phyloP scores from a whole-genome alignment of 2,888 invertebrate species.

The Ryuthela nishihirai region DNA sequence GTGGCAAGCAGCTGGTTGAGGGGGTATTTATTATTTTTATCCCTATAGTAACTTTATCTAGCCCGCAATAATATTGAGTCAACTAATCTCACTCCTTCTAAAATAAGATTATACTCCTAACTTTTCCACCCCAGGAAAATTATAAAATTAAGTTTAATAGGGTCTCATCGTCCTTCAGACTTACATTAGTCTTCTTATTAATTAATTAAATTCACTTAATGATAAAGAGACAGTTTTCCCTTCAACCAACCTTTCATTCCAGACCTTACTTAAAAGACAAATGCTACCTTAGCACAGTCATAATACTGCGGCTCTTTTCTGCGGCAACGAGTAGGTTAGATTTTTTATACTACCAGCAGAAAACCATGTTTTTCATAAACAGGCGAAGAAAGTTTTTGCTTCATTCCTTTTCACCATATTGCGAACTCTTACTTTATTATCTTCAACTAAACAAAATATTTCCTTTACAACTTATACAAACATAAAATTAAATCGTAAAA shows the following conservation, averaged over 20 bases:
- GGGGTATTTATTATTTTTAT: no score
- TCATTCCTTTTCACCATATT: conserved; percentile 1
- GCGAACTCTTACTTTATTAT: conserved; percentile 6
- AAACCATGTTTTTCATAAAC: conserved; percentile 78
- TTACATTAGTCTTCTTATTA: conserved; percentile 64
- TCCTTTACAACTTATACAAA: conserved; percentile 9
- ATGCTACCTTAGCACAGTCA: conserved; percentile 77
- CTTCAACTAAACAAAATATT: conserved; percentile 2
- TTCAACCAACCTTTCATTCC: conserved; percentile 70
- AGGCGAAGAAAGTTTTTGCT: conserved; percentile 47
- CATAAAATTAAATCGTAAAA: neutral
- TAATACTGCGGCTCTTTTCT: conserved; percentile 73
- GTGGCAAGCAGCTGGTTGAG: no score
- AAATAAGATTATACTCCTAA: conserved; percentile 32
- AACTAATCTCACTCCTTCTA: neutral
- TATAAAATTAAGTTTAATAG: conserved; percentile 65
- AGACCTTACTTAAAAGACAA: conserved; percentile 75
- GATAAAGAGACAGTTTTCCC: conserved; percentile 59
- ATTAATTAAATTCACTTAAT: conserved; percentile 58
- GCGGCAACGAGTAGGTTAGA: conserved; percentile 69
- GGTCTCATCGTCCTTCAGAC: conserved; percentile 71
- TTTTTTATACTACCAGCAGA: conserved; percentile 63
- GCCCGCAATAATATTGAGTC: conserved; percentile 44
- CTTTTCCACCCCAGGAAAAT: conserved; percentile 44
- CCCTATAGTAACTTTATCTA: conserved; percentile 74